Evolutionary conservation across 2,797 vertebrate species (phyloP).

Genomic region (Hypotaenidia philippensis): DNA sequence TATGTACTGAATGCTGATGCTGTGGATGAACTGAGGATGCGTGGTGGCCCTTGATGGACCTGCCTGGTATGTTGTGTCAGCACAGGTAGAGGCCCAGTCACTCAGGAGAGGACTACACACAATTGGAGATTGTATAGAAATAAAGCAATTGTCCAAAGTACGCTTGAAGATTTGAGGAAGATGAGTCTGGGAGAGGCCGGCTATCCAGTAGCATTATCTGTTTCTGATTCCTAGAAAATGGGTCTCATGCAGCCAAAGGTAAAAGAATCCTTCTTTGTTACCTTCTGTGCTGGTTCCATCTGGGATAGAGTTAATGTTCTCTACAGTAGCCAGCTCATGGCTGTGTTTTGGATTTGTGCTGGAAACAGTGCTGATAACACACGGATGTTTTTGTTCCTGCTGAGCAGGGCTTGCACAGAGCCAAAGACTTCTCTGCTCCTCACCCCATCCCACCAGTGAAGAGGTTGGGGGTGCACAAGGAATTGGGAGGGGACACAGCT

Average conservation of each 20-base stretch:
- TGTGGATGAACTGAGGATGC: neutral
- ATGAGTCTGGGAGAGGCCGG: neutral
- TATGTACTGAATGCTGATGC: neutral
- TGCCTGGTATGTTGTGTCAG: neutral
- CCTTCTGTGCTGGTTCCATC: neutral
- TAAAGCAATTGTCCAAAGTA: neutral
- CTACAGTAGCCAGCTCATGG: no score
- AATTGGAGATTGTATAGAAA: neutral
- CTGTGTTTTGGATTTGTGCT: no score
- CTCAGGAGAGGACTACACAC: neutral
- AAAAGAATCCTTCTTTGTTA: neutral
- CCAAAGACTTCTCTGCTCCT: no score
- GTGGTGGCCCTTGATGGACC: neutral
- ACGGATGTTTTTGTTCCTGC: no score
- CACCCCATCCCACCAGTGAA: no score
- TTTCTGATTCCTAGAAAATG: neutral
- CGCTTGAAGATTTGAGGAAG: neutral
- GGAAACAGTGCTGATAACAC: no score
- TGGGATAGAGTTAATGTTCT: no score
- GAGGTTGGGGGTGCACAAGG: no score
- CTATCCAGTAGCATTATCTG: neutral
- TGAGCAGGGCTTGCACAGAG: no score
- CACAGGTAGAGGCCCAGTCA: neutral
- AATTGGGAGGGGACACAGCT: no score
- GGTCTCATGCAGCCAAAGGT: neutral